A percentile compares a stretch with the other conserved stretches of the same genome.
Conservation (phyloP, 1,140 invertebrate species). For the Harpegnathos saltator region DNA sequence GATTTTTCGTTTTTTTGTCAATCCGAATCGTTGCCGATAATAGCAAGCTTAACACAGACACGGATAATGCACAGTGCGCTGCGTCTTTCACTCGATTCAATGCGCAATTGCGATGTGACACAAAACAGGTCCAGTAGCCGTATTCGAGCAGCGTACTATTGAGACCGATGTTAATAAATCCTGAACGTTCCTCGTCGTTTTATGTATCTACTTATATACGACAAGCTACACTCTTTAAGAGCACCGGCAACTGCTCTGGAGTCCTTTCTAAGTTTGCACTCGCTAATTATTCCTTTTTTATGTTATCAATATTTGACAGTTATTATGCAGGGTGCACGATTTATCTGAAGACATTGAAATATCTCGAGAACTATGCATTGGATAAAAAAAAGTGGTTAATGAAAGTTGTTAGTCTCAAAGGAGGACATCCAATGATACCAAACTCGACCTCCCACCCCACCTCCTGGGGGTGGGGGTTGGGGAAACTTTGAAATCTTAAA, state of each 20-base stretch:
- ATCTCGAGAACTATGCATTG: no score
- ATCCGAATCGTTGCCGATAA: slow-evolving; percentile 9
- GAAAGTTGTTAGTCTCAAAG: no score
- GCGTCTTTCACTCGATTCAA: slow-evolving; percentile 35
- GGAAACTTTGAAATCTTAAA: no score
- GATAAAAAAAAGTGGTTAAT: no score
- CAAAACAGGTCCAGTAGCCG: slow-evolving; percentile 49
- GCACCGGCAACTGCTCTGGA: not conserved
- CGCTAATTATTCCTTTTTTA: not conserved
- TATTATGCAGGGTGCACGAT: no score
- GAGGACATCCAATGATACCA: no score
- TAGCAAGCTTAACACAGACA: not conserved
- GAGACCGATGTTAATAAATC: slow-evolving; percentile 26
- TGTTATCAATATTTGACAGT: not conserved
- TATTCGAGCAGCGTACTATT: slow-evolving; percentile 19
- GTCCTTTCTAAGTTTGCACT: not conserved
- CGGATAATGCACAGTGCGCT: slow-evolving; percentile 15
- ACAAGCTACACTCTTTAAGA: not conserved
- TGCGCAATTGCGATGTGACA: slow-evolving; percentile 48
- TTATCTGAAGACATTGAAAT: no score
- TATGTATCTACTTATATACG: slow-evolving; percentile 21
- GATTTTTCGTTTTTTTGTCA: not conserved
- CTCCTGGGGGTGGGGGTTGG: no score
- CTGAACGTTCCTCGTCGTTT: slow-evolving; percentile 11
- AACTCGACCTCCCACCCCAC: no score